phyloP scores from a whole-genome alignment of 2,113 vertebrate species.

The Gallinago undulata region DNA sequence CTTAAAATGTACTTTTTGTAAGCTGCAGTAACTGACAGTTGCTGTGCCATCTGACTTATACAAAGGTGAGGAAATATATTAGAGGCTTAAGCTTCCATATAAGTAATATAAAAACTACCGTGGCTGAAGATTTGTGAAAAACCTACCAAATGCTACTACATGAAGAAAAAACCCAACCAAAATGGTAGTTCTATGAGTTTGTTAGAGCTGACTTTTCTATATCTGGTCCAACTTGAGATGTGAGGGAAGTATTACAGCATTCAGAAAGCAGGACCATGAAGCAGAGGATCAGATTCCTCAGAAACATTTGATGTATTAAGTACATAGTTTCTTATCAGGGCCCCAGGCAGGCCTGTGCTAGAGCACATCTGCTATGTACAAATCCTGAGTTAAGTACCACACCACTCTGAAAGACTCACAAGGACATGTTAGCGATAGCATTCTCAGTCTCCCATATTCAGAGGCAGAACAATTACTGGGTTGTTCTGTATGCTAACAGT shows the following conservation, averaged over 20 bases:
- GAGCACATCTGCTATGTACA: neutral
- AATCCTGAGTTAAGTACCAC: neutral
- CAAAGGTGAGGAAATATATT: neutral
- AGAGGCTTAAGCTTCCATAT: neutral
- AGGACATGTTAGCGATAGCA: neutral
- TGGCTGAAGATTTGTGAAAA: neutral
- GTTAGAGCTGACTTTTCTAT: neutral
- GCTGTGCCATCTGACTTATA: neutral
- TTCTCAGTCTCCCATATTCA: neutral
- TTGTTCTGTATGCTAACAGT: neutral
- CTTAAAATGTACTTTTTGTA: neutral
- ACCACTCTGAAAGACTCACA: neutral
- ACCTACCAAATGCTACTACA: neutral
- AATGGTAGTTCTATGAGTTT: neutral
- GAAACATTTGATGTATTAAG: neutral
- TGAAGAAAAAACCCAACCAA: neutral
- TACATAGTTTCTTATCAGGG: neutral
- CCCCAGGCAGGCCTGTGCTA: neutral
- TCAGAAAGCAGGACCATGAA: neutral
- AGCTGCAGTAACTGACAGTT: neutral
- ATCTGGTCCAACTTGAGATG: neutral
- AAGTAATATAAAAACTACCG: neutral
- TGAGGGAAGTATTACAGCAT: neutral
- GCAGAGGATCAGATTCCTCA: neutral
- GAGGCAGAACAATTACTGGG: neutral